Conservation (phyloP, 2,888 invertebrate species). For the Iselma pallidipennis region DNA sequence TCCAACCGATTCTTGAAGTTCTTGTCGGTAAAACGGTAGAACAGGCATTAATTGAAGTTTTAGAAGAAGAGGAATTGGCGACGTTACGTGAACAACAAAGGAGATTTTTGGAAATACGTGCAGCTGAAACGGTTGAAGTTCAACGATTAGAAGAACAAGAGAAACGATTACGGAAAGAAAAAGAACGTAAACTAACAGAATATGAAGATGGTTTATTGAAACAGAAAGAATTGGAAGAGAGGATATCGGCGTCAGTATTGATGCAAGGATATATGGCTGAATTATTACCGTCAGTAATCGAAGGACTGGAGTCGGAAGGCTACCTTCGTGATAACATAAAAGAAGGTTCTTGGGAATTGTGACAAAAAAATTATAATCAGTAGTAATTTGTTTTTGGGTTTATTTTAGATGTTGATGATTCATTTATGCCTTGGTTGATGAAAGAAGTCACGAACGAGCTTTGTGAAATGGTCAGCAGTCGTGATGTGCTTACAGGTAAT, state of each 20-base stretch:
- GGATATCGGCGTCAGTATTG: conserved; percentile 77
- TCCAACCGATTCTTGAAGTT: conserved; percentile 86
- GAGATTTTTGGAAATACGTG: conserved; percentile 71
- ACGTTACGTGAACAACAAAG: conserved; percentile 79
- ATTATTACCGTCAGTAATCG: conserved; percentile 81
- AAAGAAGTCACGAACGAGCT: conserved; percentile 80
- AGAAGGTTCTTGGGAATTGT: conserved; percentile 54
- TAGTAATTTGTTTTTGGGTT: conserved; percentile 29
- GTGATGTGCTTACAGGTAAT: conserved; percentile 76
- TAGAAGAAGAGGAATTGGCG: conserved; percentile 91
- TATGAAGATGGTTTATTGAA: conserved; percentile 65
- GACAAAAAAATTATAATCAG: no score
- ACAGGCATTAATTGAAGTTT: conserved; percentile 85
- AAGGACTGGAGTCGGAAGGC: conserved; percentile 77
- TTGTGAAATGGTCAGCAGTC: conserved; percentile 77
- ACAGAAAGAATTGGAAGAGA: conserved; percentile 75
- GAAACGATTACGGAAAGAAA: conserved; percentile 67
- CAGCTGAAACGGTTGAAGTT: conserved; percentile 78
- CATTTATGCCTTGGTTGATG: conserved; percentile 87
- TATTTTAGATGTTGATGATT: conserved; percentile 71
- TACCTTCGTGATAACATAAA: conserved; percentile 66
- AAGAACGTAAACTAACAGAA: conserved; percentile 74
- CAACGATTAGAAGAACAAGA: conserved; percentile 73
- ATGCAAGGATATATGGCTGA: conserved; percentile 87
- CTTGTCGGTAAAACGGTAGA: conserved; percentile 89